phyloP scores from a whole-genome alignment of 2,113 vertebrate genomes.

The Aythya baeri region DNA sequence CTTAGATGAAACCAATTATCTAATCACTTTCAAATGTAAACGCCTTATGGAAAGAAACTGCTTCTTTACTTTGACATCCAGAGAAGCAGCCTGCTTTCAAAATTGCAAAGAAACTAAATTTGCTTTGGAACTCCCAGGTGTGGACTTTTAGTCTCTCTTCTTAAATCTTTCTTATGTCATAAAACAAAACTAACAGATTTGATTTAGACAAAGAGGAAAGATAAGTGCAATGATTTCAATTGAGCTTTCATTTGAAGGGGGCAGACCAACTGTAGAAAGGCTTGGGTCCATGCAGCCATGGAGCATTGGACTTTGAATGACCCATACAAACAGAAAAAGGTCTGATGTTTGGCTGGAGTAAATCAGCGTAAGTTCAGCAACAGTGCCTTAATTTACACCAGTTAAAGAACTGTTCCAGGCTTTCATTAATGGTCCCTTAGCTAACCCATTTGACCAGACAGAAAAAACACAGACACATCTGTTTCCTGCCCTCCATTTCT shows the following conservation, averaged over 20 bases:
- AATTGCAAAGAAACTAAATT: neutral
- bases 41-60: neutral
- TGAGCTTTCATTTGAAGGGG: neutral
- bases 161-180: neutral
- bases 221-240: neutral
- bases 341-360: neutral
- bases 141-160: neutral
- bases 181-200: neutral
- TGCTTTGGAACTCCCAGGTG: neutral
- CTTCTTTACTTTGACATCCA: neutral
- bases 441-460: constrained; percentile 23
- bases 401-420: neutral
- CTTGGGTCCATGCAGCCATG: fast-evolving
- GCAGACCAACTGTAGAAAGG: fast-evolving
- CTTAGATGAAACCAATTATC: constrained; percentile 24
- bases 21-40: neutral
- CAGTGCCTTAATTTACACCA: neutral
- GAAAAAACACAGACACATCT: constrained; percentile 47
- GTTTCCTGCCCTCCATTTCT: constrained; percentile 45
- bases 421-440: neutral
- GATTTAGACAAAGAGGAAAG: neutral
- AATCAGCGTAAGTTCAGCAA: neutral
- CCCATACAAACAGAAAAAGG: neutral
- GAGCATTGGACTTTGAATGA: fast-evolving
- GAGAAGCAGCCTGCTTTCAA: neutral